Conservation (phyloP, 2,797 vertebrate species). For the Micromesistius poutassou region DNA sequence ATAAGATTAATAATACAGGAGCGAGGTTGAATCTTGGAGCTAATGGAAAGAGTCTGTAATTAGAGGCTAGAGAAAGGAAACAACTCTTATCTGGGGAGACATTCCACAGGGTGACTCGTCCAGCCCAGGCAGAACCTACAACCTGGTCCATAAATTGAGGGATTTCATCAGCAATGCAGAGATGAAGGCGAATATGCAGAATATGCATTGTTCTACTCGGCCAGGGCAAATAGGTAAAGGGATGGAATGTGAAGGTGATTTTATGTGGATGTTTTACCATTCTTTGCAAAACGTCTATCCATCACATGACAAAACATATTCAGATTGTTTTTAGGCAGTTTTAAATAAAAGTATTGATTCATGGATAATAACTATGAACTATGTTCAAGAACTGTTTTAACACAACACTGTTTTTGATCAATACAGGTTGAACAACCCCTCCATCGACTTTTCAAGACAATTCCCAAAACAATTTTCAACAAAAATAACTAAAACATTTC, state of each 20-base stretch:
- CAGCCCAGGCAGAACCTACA: constrained; percentile 30
- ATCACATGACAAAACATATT: not conserved
- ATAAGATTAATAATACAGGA: not conserved
- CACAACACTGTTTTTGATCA: too few relatives aligned
- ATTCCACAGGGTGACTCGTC: constrained; percentile 61
- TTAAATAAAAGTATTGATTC: not conserved
- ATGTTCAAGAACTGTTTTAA: too few relatives aligned
- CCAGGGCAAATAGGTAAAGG: not conserved
- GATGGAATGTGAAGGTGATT: not conserved
- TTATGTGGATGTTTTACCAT: not conserved
- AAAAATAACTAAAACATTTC: not conserved
- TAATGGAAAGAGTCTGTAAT: not conserved
- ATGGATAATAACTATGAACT: too few relatives aligned
- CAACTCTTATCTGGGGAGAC: constrained; percentile 51
- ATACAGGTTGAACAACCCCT: too few relatives aligned
- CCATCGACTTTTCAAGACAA: too few relatives aligned
- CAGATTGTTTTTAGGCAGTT: not conserved
- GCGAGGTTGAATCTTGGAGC: not conserved
- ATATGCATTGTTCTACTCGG: constrained; percentile 45
- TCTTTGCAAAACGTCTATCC: not conserved
- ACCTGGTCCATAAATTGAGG: constrained; percentile 69
- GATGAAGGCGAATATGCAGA: constrained; percentile 61
- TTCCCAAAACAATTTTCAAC: not conserved
- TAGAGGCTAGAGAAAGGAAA: not conserved
- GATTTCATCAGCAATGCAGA: constrained; percentile 67